These are phyloP conservation scores for Hyles euphorbiae DNA, from an alignment of 1,140 invertebrate species.

Conservation along the genomic window DNA sequence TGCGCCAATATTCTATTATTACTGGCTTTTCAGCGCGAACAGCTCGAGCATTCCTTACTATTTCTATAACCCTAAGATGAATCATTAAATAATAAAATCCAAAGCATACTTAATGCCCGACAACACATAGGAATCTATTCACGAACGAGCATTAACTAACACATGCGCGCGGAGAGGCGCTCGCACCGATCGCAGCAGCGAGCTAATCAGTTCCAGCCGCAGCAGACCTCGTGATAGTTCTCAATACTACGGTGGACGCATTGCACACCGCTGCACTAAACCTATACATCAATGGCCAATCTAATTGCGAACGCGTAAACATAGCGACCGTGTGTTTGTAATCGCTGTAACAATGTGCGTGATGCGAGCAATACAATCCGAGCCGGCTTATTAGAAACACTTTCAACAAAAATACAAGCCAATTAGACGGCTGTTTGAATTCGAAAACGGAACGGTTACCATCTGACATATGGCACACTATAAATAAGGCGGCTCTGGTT, in stretches of 20 bases:
- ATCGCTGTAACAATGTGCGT: slow-evolving; percentile 61
- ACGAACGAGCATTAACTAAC: slow-evolving; percentile 48
- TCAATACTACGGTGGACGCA: slow-evolving; percentile 48
- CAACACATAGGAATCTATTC: slow-evolving; percentile 59
- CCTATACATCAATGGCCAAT: slow-evolving; percentile 65
- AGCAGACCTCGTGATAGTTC: slow-evolving; percentile 55
- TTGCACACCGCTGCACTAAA: slow-evolving; percentile 39
- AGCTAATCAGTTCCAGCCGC: slow-evolving; percentile 66
- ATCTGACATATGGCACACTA: slow-evolving; percentile 70
- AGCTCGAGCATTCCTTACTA: slow-evolving; percentile 70
- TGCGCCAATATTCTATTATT: slow-evolving; percentile 76
- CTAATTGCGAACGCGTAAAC: slow-evolving; percentile 71
- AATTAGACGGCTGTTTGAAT: slow-evolving; percentile 69
- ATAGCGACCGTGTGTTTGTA: slow-evolving; percentile 61
- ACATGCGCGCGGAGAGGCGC: slow-evolving; percentile 31
- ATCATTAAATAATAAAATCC: slow-evolving; percentile 76
- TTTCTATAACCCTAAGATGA: slow-evolving; percentile 75
- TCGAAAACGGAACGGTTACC: slow-evolving; percentile 66
- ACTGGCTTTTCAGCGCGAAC: slow-evolving; percentile 70
- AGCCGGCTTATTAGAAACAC: slow-evolving; percentile 63
- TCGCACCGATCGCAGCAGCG: no score
- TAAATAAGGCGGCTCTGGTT: slow-evolving; percentile 61
- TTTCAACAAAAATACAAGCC: slow-evolving; percentile 71
- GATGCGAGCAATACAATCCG: slow-evolving; percentile 25
- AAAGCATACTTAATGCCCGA: slow-evolving; percentile 73